These are phyloP conservation scores for Oryzias melastigma DNA, from an alignment of 2,113 vertebrate genomes.

Conservation along the genomic window DNA sequence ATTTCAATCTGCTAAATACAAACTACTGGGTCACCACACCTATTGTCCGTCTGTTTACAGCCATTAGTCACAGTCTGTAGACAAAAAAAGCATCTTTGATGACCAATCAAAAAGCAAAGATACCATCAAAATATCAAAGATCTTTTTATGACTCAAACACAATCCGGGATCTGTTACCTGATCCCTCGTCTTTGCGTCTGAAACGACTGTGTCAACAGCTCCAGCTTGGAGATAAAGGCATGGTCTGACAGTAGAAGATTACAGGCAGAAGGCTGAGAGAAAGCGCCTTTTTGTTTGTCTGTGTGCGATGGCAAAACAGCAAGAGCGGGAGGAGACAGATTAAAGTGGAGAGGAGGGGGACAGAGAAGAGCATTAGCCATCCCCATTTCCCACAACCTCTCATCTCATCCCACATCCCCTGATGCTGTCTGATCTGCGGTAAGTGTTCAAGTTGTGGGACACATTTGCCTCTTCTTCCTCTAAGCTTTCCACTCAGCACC, in stretches of 20 bases:
- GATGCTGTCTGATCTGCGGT: constrained; percentile 33
- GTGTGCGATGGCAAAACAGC: constrained; percentile 39
- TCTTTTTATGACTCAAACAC: constrained; percentile 39
- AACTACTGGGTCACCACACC: no score
- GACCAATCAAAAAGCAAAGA: constrained; percentile 42
- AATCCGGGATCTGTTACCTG: constrained; percentile 37
- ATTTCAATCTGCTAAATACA: no score
- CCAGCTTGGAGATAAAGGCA: constrained; percentile 49
- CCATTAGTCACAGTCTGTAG: background rate
- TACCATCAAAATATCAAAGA: constrained; percentile 15
- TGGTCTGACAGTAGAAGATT: constrained; percentile 42
- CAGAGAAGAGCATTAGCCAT: constrained; percentile 51
- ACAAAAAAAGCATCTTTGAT: constrained; percentile 22
- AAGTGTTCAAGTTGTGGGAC: constrained; percentile 27
- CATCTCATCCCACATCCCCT: constrained; percentile 38
- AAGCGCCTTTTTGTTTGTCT: constrained; percentile 34
- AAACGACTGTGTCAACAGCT: constrained; percentile 54
- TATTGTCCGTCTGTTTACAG: no score
- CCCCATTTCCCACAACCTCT: constrained; percentile 50
- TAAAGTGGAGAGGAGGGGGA: constrained; percentile 38
- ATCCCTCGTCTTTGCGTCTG: constrained; percentile 37
- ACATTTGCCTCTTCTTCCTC: constrained; percentile 32
- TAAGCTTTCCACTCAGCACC: constrained; percentile 11
- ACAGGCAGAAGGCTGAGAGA: constrained; percentile 19
- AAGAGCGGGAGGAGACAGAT: constrained; percentile 30